Evolutionary conservation across 1,140 invertebrate genomes (phyloP), one percentile per base, ranked within the genome.

Genomic region (Metaphire vulgaris): DNA sequence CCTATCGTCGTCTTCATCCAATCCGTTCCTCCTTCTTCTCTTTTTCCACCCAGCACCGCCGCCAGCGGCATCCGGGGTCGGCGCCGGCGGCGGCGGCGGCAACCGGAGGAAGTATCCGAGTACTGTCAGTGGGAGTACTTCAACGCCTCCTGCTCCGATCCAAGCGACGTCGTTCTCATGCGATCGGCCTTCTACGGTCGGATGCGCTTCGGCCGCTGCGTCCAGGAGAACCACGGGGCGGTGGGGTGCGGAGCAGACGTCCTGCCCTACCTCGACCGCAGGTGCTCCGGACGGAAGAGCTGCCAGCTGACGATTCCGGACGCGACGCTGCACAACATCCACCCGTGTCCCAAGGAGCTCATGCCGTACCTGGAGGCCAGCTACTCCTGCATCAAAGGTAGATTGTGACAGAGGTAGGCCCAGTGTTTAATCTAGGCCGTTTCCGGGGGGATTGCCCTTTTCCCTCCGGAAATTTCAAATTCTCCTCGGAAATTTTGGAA

Each of bases 121-220:
- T 72, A 72, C 32, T 79, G 80, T 33, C 70, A 74, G 33, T 31
- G 41, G 41, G 70, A 76, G 30, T 72, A 69, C 26, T 76, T 76
- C 41, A 72, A 76, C 29, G 75, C 65, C 29, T 56, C 69, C 69
- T 76, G 75, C n/a, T 26, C 26, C 41, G 33, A 26, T 15, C 69
- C 33, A 31, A 41, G 41, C 56, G 15, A 76, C 21, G 75, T 76
- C 21, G 66, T 76, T 26, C 70, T 76, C 26, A 76, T 76, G 69
- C 26, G 33, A 1, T 64, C 32, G 33, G 75, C 75, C 16, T 70
- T 69, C 31, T 76, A 76, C 70, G 75, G 75, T 26, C 32, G 75
- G 21, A 76, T 76, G 75, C 67, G 68, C 0, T 33, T 33, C 31
- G 70, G 75, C 12, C 14, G 70, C 14, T 76, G 75, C 28, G n/a